A percentile compares a stretch with the other conserved stretches of the same genome.
Evolutionary conservation across 2,797 vertebrate species (phyloP).

Genomic region (Okamejei kenojei): DNA sequence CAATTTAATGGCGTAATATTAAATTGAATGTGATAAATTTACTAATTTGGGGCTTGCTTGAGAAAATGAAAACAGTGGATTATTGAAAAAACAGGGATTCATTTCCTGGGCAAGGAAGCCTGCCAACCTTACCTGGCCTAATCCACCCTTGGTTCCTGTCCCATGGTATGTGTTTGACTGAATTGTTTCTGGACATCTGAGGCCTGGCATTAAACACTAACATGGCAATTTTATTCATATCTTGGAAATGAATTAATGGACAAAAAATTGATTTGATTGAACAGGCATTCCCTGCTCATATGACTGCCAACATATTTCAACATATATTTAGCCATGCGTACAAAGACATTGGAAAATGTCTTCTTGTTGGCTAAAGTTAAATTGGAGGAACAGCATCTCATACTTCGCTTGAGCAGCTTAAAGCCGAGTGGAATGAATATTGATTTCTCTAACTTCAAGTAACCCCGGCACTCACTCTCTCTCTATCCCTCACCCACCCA

Average conservation of each 20-base stretch:
- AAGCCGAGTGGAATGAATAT: too few species aligned
- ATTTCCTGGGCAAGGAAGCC: too few species aligned
- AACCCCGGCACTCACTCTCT: too few species aligned
- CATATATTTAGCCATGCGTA: neutral
- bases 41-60: neutral
- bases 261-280: neutral
- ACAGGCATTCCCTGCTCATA: neutral
- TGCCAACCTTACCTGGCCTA: neutral
- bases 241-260: neutral
- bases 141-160: neutral
- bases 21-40: neutral
- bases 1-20: neutral
- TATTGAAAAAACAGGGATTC: neutral
- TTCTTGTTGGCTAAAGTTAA: neutral
- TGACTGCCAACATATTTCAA: neutral
- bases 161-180: neutral
- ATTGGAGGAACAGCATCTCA: too few species aligned
- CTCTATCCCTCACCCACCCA: too few species aligned
- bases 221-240: neutral
- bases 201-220: neutral
- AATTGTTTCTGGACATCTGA: neutral
- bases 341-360: neutral
- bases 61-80: neutral
- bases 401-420: too few species aligned
- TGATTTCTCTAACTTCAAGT: too few species aligned